Percentiles rank a stretch among this genome's conserved stretches.
Evolutionary conservation across 2,888 invertebrate species (phyloP).

Genomic region (Stenolophus ochropezus): DNA sequence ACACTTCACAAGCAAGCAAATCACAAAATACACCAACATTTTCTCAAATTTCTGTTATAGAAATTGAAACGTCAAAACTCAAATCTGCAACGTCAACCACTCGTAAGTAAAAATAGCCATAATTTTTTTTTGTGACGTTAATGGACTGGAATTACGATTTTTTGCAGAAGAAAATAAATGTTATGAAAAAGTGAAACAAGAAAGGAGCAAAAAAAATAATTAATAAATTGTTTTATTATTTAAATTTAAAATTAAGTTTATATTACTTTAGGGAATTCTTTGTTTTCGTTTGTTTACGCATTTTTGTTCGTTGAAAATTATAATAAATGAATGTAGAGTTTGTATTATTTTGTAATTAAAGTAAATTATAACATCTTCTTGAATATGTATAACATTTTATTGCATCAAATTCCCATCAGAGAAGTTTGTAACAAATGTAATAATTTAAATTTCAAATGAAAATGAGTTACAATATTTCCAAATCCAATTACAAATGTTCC

Average conservation of each 20-base stretch:
- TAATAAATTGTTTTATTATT: background rate
- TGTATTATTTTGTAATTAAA: background rate
- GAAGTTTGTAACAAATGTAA: background rate
- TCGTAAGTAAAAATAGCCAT: too few species aligned
- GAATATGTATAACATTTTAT: background rate
- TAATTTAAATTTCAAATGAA: constrained; percentile 27
- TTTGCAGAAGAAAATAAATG: background rate
- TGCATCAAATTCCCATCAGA: background rate
- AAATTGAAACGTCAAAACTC: background rate
- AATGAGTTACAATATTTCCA: constrained; percentile 17
- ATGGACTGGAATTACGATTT: too few species aligned
- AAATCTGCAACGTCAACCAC: background rate
- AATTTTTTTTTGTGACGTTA: too few species aligned
- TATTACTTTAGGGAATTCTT: background rate
- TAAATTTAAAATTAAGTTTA: background rate
- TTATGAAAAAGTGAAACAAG: background rate
- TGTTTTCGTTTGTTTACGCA: background rate
- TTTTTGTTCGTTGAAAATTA: background rate
- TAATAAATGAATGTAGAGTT: background rate
- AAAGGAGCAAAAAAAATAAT: background rate
- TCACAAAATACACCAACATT: background rate
- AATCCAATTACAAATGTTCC: constrained; percentile 24
- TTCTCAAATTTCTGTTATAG: background rate
- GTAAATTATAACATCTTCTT: background rate
- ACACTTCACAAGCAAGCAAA: background rate